phyloP scores from a whole-genome alignment of 1,140 invertebrate species.

The Tetramorium simillimum region DNA sequence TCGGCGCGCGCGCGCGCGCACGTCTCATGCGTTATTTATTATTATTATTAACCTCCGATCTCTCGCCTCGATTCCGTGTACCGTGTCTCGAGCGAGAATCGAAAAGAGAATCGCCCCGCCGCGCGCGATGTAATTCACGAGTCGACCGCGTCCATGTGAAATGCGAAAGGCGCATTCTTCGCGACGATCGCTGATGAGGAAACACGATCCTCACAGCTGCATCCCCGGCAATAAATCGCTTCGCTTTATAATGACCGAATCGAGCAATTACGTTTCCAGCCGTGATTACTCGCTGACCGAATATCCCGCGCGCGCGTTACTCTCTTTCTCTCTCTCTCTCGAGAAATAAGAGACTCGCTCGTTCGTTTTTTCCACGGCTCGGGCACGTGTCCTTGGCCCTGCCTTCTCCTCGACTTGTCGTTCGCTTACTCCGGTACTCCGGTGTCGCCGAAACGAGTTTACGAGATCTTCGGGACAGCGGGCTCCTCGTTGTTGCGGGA shows the following conservation, averaged over 20 bases:
- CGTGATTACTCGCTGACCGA: not conserved
- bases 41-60: slow-evolving; percentile 38
- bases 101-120: not conserved
- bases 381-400: slow-evolving; percentile 56
- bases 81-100: not conserved
- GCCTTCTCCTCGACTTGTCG: not conserved
- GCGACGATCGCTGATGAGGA: slow-evolving; percentile 26
- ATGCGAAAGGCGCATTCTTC: not conserved
- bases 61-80: not conserved
- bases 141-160: not conserved
- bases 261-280: slow-evolving; percentile 54
- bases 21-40: slow-evolving; percentile 10
- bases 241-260: slow-evolving; percentile 54
- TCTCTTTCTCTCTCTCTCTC: no score
- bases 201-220: slow-evolving; percentile 17
- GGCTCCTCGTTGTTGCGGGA: slow-evolving; percentile 38
- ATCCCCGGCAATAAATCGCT: slow-evolving; percentile 39
- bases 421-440: not conserved
- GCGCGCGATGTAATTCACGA: slow-evolving; percentile 15
- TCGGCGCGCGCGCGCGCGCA: not conserved
- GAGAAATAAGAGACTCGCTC: not conserved
- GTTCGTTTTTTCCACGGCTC: not conserved
- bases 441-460: slow-evolving; percentile 64
- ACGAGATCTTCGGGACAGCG: slow-evolving; percentile 63
- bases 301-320: not conserved